Percentiles rank a stretch among this genome's conserved stretches.
Conservation (phyloP, 1,140 invertebrate genomes). For the Pseudomyrmex cubaensis region DNA sequence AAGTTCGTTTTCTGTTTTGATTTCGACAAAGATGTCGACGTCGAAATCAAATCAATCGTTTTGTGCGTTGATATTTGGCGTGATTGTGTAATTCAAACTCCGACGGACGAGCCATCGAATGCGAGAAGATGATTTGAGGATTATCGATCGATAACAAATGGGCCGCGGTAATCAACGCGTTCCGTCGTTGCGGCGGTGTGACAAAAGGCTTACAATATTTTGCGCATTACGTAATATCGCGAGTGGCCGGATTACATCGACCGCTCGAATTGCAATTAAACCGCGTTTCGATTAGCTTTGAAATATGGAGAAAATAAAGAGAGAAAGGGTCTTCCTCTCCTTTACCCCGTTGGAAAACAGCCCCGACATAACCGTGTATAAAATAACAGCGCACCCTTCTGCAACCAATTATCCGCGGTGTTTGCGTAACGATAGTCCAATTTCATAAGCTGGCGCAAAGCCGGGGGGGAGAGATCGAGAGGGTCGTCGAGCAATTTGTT, state of each 20-base stretch:
- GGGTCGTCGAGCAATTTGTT: not conserved
- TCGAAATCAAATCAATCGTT: not conserved
- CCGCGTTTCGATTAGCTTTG: too few species aligned
- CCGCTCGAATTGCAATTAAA: not conserved
- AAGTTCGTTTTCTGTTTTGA: not conserved
- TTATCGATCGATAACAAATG: conserved; percentile 18
- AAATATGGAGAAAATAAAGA: not conserved
- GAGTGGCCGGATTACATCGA: conserved; percentile 8
- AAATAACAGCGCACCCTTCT: not conserved
- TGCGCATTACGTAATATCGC: conserved; percentile 9
- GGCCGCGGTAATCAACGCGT: not conserved
- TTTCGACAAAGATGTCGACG: not conserved
- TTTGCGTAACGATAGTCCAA: conserved; percentile 18
- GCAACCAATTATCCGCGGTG: not conserved
- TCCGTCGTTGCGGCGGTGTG: not conserved
- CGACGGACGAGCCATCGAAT: not conserved
- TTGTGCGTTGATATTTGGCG: not conserved
- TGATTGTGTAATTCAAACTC: conserved; percentile 8
- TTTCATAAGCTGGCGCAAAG: not conserved
- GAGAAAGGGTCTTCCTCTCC: not conserved
- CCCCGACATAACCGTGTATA: not conserved
- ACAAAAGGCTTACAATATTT: not conserved
- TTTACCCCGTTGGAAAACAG: not conserved
- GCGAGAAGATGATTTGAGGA: conserved; percentile 26
- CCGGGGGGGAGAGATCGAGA: conserved; percentile 1